Conservation (phyloP, 2,888 invertebrate species). For the Phalera bucephala region DNA sequence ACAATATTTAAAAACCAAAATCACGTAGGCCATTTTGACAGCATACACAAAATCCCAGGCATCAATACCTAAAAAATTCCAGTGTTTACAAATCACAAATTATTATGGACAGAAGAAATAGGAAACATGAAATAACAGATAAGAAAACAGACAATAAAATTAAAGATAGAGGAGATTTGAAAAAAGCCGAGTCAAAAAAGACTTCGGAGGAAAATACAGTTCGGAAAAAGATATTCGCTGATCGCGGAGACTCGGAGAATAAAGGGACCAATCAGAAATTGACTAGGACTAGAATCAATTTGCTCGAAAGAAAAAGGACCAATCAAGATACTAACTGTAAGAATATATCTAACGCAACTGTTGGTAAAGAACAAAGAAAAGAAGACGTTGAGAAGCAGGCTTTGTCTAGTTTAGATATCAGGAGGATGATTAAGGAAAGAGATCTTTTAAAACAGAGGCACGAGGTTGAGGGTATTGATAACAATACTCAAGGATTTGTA, state of each 20-base stretch:
- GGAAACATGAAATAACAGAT: conserved; percentile 14
- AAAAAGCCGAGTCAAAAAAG: conserved; percentile 6
- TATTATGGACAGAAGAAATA: conserved; percentile 24
- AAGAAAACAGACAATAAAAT: conserved; percentile 23
- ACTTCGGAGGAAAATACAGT: conserved; percentile 5
- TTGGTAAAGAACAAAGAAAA: conserved; percentile 16
- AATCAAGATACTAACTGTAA: conserved; percentile 3
- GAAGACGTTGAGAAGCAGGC: background rate
- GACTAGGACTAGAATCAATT: conserved; percentile 2
- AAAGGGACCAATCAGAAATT: conserved; percentile 6
- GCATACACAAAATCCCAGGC: too few relatives aligned
- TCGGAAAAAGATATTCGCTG: conserved; percentile 14
- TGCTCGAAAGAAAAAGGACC: conserved; percentile 5
- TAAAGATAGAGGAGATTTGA: conserved; percentile 33
- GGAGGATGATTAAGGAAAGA: conserved; percentile 22
- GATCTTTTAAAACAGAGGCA: conserved; percentile 14
- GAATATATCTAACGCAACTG: conserved; percentile 1
- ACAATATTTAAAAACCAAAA: background rate
- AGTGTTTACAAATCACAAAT: too few relatives aligned
- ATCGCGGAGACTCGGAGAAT: conserved; percentile 33
- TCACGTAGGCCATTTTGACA: background rate
- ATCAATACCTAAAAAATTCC: too few relatives aligned
- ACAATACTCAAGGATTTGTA: background rate
- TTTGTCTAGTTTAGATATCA: conserved; percentile 4
- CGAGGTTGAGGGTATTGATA: background rate